Percentiles rank a stretch among this genome's conserved stretches.
phyloP scores from a whole-genome alignment of 2,888 invertebrate species.

The Caenorhabditis sp. region DNA sequence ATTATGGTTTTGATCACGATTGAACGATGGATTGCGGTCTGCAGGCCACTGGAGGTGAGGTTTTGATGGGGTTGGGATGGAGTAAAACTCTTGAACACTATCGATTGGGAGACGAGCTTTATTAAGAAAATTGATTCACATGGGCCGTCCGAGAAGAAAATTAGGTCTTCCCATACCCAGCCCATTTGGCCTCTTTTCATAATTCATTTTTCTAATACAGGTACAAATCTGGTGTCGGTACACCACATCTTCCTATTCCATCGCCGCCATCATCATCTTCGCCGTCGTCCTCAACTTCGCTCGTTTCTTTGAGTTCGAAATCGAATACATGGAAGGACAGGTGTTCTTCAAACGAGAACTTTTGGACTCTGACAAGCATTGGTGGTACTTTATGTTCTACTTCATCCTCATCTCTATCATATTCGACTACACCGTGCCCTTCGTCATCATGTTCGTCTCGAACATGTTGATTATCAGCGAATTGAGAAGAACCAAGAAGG shows the following conservation, averaged over 20 bases:
- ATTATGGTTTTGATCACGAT: conserved; percentile 65
- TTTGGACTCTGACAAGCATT: conserved; percentile 57
- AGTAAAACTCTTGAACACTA: too few relatives aligned
- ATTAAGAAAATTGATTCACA: too few relatives aligned
- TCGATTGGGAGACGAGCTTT: too few relatives aligned
- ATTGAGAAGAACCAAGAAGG: conserved; percentile 55
- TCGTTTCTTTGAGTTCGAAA: conserved; percentile 62
- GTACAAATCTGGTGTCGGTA: conserved; percentile 63
- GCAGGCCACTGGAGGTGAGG: conserved; percentile 59
- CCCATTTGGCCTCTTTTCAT: too few relatives aligned
- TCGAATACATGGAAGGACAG: conserved; percentile 49
- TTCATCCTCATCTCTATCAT: conserved; percentile 60
- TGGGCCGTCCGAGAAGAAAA: too few relatives aligned
- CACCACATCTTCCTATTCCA: conserved; percentile 58
- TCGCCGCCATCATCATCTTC: conserved; percentile 52
- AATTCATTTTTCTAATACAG: too few relatives aligned
- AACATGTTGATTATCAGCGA: conserved; percentile 60
- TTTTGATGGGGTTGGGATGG: too few relatives aligned
- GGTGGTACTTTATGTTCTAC: conserved; percentile 67
- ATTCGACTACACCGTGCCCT: conserved; percentile 63
- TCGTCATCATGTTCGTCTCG: conserved; percentile 59
- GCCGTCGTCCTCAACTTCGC: conserved; percentile 60
- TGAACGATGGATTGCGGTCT: conserved; percentile 67
- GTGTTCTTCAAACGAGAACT: conserved; percentile 51
- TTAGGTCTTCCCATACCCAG: too few relatives aligned